These are phyloP conservation scores for Siniperca scherzeri DNA, from an alignment of 2,797 vertebrate genomes.

Conservation along the genomic window DNA sequence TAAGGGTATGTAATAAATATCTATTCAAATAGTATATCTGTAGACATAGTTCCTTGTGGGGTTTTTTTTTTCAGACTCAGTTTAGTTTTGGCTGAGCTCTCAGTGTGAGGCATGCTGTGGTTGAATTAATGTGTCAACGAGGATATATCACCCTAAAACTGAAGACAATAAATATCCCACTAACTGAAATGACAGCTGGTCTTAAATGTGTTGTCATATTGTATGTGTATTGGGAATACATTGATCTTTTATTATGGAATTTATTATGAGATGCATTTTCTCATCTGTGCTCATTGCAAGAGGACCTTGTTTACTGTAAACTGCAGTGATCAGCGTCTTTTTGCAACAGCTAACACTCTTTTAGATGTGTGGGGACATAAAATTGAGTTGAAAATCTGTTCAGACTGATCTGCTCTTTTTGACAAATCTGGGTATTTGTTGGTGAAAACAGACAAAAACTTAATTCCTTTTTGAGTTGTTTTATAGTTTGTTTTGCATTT, in stretches of 20 bases:
- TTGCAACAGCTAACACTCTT: background rate
- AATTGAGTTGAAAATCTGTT: background rate
- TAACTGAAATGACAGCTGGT: slow-evolving; percentile 25
- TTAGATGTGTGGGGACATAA: background rate
- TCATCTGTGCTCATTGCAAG: background rate
- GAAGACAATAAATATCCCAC: slow-evolving; percentile 39
- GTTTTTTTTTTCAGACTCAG: background rate
- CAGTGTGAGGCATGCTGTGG: slow-evolving; percentile 20
- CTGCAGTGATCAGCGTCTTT: background rate
- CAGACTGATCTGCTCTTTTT: background rate
- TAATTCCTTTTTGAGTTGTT: no score
- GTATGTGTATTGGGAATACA: slow-evolving; percentile 8
- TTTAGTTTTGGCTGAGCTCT: slow-evolving; percentile 28
- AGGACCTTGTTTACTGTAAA: background rate
- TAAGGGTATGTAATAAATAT: background rate
- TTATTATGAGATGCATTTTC: background rate
- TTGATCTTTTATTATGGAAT: no score
- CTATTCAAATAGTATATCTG: background rate
- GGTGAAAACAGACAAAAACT: background rate
- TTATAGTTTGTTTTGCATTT: background rate
- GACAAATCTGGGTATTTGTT: background rate
- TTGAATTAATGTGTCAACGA: slow-evolving; percentile 39
- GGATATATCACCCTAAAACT: slow-evolving; percentile 27
- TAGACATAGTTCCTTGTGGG: background rate
- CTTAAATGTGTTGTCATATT: slow-evolving; percentile 23